These are phyloP conservation scores for Osmerus mordax DNA, from an alignment of 2,113 vertebrate species.

Conservation along the genomic window DNA sequence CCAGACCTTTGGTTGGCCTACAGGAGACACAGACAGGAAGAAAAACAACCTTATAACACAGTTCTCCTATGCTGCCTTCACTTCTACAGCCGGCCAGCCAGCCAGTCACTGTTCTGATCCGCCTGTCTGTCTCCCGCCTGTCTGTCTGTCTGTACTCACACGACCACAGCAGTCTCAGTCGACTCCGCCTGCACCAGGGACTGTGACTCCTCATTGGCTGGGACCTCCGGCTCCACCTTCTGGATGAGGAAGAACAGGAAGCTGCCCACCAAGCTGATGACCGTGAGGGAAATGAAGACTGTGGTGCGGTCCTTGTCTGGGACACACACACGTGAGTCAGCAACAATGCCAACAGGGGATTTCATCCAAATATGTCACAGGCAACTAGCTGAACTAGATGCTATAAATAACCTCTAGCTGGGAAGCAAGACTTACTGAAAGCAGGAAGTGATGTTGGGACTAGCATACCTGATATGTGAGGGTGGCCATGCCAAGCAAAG, in stretches of 20 bases:
- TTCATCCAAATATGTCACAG: neutral
- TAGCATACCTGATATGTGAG: conserved; percentile 82
- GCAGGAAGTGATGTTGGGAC: too few relatives aligned
- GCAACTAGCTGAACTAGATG: neutral
- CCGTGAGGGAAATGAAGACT: conserved; percentile 92
- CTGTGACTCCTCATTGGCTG: conserved; percentile 45
- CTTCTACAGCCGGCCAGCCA: too few relatives aligned
- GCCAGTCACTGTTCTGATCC: neutral
- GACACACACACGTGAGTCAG: conserved; percentile 12
- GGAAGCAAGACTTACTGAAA: too few relatives aligned
- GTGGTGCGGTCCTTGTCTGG: conserved; percentile 89
- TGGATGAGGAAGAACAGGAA: conserved; percentile 96
- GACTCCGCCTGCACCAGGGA: conserved; percentile 53
- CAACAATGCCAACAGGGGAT: neutral
- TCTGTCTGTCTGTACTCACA: conserved; percentile 44
- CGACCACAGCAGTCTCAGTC: conserved; percentile 32
- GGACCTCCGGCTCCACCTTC: conserved; percentile 69
- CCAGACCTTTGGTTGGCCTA: conserved; percentile 70
- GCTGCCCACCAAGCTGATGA: conserved; percentile 93
- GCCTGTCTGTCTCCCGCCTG: neutral
- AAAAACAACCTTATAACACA: neutral
- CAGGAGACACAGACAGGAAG: conserved; percentile 4
- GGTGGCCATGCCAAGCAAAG: conserved; percentile 90
- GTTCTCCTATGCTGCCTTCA: too few relatives aligned
- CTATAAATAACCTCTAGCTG: neutral